Percentiles rank a stretch among this genome's conserved stretches.
These are phyloP conservation scores for Verasper variegatus DNA, from an alignment of 2,113 vertebrate genomes.

Conservation along the genomic window DNA sequence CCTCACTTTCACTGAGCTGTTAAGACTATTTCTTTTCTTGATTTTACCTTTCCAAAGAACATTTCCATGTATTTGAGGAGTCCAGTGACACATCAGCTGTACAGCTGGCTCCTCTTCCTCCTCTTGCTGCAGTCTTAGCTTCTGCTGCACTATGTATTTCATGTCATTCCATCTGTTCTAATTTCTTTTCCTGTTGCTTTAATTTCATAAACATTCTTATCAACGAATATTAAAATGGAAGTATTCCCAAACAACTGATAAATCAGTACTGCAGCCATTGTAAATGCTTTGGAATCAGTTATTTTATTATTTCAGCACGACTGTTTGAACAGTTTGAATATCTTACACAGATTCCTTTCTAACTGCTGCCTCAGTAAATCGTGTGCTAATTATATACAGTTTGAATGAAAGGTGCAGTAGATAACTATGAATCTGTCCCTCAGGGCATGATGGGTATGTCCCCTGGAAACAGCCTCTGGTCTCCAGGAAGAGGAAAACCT, in stretches of 20 bases:
- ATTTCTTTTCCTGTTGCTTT: no score
- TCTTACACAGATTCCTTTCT: background rate
- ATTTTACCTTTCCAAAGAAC: background rate
- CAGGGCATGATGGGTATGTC: background rate
- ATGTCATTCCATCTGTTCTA: no score
- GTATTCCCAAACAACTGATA: background rate
- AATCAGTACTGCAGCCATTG: background rate
- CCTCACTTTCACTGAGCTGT: background rate
- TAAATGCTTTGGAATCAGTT: background rate
- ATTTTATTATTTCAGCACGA: background rate
- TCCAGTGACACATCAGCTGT: background rate
- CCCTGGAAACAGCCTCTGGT: no score
- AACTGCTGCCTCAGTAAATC: conserved; percentile 27
- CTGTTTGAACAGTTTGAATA: background rate
- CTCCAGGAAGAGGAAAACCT: background rate
- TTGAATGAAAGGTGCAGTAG: conserved; percentile 3
- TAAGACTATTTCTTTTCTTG: background rate
- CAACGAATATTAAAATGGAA: no score
- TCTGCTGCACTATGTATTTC: no score
- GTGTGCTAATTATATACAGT: conserved; percentile 21
- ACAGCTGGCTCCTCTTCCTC: background rate
- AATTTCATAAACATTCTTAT: background rate
- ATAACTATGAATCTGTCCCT: background rate
- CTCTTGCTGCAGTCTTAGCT: background rate
- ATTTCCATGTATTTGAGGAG: background rate